Evolutionary conservation across 2,888 invertebrate species (phyloP).

Genomic region (Lycia hirtaria): DNA sequence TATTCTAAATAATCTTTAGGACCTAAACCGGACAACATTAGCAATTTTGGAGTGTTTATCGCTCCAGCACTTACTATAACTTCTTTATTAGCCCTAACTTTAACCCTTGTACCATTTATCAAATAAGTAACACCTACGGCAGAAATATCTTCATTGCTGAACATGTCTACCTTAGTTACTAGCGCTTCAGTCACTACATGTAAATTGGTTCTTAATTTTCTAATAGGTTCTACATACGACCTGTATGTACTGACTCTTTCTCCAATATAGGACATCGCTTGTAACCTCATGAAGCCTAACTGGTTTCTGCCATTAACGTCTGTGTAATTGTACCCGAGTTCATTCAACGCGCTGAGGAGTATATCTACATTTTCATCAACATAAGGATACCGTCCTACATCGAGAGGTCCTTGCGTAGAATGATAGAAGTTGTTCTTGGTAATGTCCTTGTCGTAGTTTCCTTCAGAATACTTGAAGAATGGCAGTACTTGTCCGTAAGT

Average conservation of each 20-base stretch:
- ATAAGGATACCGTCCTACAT: constrained; percentile 74
- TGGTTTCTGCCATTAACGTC: constrained; percentile 77
- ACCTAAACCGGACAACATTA: constrained; percentile 79
- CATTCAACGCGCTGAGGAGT: constrained; percentile 72
- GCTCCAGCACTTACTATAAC: constrained; percentile 76
- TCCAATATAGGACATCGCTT: constrained; percentile 76
- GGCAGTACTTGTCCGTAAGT: constrained; percentile 70
- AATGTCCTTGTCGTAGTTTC: constrained; percentile 79
- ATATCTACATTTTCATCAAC: constrained; percentile 78
- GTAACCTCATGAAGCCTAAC: constrained; percentile 77
- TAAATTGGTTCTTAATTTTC: constrained; percentile 68
- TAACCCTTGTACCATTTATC: constrained; percentile 72
- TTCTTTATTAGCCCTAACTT: constrained; percentile 65
- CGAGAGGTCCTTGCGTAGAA: constrained; percentile 76
- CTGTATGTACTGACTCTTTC: constrained; percentile 78
- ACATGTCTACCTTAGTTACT: constrained; percentile 70
- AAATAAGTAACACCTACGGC: constrained; percentile 70
- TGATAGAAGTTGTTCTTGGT: constrained; percentile 74
- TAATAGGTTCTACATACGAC: constrained; percentile 76
- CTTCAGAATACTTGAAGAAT: constrained; percentile 80
- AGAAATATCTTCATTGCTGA: constrained; percentile 55
- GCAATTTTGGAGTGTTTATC: constrained; percentile 73
- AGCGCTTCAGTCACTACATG: constrained; percentile 70
- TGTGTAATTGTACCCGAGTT: constrained; percentile 77
- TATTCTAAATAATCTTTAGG: constrained; percentile 78